Percentiles rank a stretch among this genome's conserved stretches.
Evolutionary conservation across 2,888 invertebrate genomes (phyloP).

Genomic region (Epistrophe eligans): DNA sequence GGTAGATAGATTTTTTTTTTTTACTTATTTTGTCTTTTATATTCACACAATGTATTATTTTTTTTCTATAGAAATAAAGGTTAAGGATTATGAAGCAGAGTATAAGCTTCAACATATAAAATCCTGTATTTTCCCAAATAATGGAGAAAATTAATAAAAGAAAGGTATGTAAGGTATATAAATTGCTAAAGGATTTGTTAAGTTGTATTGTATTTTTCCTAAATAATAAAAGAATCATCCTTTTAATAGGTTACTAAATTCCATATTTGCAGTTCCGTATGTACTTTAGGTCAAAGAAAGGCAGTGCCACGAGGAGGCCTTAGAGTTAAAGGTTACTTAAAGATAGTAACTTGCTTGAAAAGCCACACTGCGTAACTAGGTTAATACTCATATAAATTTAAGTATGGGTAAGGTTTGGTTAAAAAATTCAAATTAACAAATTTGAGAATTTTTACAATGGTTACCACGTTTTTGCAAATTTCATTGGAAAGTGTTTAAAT

Average conservation of each 20-base stretch:
- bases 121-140: neutral
- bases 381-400: no score
- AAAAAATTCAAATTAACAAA: no score
- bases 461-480: no score
- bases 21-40: conserved; percentile 10
- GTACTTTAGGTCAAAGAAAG: no score
- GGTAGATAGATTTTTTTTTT: neutral
- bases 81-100: conserved; percentile 15
- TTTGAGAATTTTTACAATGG: no score
- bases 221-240: neutral
- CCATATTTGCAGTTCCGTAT: neutral
- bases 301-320: no score
- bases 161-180: neutral
- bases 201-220: conserved; percentile 33
- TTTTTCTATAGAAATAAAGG: conserved; percentile 7
- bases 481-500: no score
- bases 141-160: conserved; percentile 19
- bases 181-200: conserved; percentile 1
- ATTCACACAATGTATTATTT: conserved; percentile 20
- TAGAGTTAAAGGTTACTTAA: no score
- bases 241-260: neutral
- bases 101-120: neutral
- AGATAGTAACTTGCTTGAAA: no score
- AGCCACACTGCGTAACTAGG: no score
- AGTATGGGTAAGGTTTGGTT: no score